phyloP scores from a whole-genome alignment of 2,888 invertebrate species.

The Volucella inflata region DNA sequence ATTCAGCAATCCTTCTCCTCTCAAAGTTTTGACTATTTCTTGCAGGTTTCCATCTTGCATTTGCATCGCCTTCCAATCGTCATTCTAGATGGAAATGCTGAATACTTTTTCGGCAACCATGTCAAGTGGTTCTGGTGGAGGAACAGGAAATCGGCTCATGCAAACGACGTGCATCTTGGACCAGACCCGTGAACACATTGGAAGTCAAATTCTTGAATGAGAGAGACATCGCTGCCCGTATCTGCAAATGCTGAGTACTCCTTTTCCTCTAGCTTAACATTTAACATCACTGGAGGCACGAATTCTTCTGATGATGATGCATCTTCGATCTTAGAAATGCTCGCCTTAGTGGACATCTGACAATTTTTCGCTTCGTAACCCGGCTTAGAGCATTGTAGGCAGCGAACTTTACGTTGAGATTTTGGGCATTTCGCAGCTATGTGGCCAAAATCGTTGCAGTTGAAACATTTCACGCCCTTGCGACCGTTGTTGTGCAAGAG shows the following conservation, averaged over 20 bases:
- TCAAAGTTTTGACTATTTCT: background rate
- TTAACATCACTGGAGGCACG: no score
- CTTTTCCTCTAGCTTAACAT: no score
- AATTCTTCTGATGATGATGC: no score
- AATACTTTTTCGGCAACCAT: slow-evolving; percentile 46
- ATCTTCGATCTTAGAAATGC: no score
- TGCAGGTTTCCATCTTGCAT: slow-evolving; percentile 18
- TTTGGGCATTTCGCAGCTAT: slow-evolving; percentile 60
- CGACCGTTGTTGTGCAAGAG: background rate
- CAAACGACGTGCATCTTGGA: slow-evolving; percentile 78
- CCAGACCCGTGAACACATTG: slow-evolving; percentile 71
- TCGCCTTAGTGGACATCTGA: no score
- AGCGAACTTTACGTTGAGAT: slow-evolving; percentile 52
- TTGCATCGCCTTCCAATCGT: slow-evolving; percentile 53
- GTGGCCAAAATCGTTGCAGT: slow-evolving; percentile 64
- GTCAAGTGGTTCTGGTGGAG: no score
- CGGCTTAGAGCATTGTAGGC: slow-evolving; percentile 43
- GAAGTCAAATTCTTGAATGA: no score
- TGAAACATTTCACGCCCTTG: slow-evolving; percentile 56
- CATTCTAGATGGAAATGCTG: slow-evolving; percentile 26
- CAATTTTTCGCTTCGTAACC: slow-evolving; percentile 41
- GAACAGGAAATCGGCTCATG: slow-evolving; percentile 76
- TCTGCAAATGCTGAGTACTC: no score
- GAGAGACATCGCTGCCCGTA: no score
- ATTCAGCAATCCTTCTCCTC: no score